Evolutionary conservation across 2,888 invertebrate genomes (phyloP).

Genomic region (Chromoteleia sp.): DNA sequence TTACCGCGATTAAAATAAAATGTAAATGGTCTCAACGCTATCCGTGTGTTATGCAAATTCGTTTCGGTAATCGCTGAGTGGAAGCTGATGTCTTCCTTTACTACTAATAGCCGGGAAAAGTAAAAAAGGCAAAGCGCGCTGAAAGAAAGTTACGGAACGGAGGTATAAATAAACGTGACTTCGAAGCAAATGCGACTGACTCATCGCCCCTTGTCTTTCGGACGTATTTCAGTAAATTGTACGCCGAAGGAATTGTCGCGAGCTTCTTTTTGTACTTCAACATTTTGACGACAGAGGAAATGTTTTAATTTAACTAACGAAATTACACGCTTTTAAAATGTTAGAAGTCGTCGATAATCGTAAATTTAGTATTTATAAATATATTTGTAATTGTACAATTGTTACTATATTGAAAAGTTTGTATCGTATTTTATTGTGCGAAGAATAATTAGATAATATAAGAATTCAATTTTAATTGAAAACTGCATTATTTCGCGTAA

Average conservation of each 20-base stretch:
- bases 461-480: no score
- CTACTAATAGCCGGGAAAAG: constrained; percentile 81
- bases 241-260: constrained; percentile 65
- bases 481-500: no score
- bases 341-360: no score
- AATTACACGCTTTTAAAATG: constrained; percentile 4
- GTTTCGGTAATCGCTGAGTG: constrained; percentile 83
- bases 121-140: constrained; percentile 72
- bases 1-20: constrained; percentile 84
- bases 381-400: no score
- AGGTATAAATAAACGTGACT: constrained; percentile 72
- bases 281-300: constrained; percentile 50
- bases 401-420: no score
- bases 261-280: constrained; percentile 48
- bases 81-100: constrained; percentile 84
- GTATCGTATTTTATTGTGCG: no score
- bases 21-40: constrained; percentile 81
- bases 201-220: constrained; percentile 66
- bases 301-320: constrained; percentile 47
- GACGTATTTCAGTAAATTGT: constrained; percentile 70
- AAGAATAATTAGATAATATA: no score
- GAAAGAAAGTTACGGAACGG: constrained; percentile 70
- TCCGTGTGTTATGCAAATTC: constrained; percentile 84
- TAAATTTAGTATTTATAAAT: no score
- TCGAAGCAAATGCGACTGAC: constrained; percentile 67